phyloP scores from a whole-genome alignment of 2,888 invertebrate species.

The Didymodactylos carnosus region DNA sequence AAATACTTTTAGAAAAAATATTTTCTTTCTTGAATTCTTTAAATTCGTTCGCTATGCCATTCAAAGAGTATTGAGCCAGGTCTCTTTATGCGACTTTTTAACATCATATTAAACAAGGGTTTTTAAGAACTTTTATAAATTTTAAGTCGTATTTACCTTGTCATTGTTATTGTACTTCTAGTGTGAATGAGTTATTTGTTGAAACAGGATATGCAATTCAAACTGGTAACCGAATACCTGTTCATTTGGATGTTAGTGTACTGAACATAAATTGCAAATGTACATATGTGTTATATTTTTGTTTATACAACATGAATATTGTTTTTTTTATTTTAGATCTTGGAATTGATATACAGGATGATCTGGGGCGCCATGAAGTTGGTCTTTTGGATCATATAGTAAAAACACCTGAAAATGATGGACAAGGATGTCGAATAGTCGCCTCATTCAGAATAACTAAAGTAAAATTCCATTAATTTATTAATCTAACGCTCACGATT shows the following conservation, averaged over 20 bases:
- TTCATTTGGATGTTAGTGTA: conserved; percentile 39
- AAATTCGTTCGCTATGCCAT: too few relatives aligned
- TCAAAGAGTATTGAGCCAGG: too few relatives aligned
- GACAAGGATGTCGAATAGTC: conserved; percentile 39
- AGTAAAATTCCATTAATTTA: too few relatives aligned
- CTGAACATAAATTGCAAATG: conserved; percentile 39
- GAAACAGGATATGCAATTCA: conserved; percentile 32
- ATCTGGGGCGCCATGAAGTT: conserved; percentile 43
- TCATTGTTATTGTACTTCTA: conserved; percentile 24
- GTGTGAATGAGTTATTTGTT: conserved; percentile 40
- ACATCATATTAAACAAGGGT: too few relatives aligned
- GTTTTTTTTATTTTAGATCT: conserved; percentile 29
- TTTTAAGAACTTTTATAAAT: too few relatives aligned
- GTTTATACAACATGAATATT: background rate
- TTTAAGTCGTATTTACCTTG: too few relatives aligned
- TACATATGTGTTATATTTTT: conserved; percentile 23
- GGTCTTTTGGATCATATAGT: conserved; percentile 41
- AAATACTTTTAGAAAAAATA: too few relatives aligned
- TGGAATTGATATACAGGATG: conserved; percentile 43
- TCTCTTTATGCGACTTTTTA: too few relatives aligned
- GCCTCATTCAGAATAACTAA: conserved; percentile 32
- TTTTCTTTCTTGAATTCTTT: too few relatives aligned
- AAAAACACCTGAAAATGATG: conserved; percentile 33
- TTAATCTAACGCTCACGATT: too few relatives aligned
- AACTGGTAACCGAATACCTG: conserved; percentile 40